Base-by-base conservation (phyloP, 1,140 invertebrate species). In the Lordiphosa clarofinis region DNA sequence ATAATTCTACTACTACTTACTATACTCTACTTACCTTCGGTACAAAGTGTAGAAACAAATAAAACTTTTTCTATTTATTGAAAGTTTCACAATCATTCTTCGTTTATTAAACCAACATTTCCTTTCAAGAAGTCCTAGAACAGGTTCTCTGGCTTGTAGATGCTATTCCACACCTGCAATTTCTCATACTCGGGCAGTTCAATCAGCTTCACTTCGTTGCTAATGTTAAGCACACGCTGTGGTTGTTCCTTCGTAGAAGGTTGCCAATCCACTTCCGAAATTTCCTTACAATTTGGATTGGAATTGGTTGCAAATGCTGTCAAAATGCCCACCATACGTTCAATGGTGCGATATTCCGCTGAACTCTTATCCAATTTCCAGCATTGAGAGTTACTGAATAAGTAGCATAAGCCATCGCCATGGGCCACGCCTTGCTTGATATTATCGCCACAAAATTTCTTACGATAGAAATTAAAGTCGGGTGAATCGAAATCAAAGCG, bases 401-500 rank as follows among this genome's bases (percentile, higher is more conserved):
- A 65, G 78, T 93, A 94, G 40, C 91, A 90, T 0, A 93, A 28
- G 52, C 94, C 93, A 56, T 94, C 93, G 0, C 90, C 91, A 78
- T 94, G 93, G 60, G 90, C 90, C 4, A 91, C 90, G 0, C 87
- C 87, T n/a, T 35, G 13, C 15, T 71, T 59, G 1, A 81, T 58
- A 2, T 81, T 69, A 5, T 79, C 62, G 1, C 73, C 87, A 37
- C 84, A 87, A 40, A 87, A 88, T 31, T 90, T 89, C 66, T 46
- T 7, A 3, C 87, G 67, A 35, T 59, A 69, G 37, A 88, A 79
- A 50, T 89, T 89, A 9, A 87, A 88, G n/a, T 66, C 40, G 4
- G 78, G 68, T 0, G 89, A 87, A 40, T 90, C 88, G 19, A 90
- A 73, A 40, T 89, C 87, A 52, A 91, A 90, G 38, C 89, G 82